Evolutionary conservation across 2,113 vertebrate genomes (phyloP).

Genomic region (Grantiella picta): DNA sequence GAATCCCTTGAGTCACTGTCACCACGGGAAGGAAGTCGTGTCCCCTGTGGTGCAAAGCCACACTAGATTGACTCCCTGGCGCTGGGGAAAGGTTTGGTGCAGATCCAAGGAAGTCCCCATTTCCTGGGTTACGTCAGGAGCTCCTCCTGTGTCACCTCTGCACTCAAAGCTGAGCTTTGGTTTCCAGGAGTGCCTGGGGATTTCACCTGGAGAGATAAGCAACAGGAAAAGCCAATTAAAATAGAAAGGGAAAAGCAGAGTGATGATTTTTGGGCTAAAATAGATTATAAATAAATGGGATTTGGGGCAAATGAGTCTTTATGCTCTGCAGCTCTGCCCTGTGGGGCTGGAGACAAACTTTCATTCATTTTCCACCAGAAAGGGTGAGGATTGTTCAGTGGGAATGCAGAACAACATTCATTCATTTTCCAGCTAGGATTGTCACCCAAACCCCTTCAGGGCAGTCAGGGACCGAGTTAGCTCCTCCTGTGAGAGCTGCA

Average conservation of each 20-base stretch:
- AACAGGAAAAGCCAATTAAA: background rate
- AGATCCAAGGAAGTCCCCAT: background rate
- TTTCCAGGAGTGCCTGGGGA: background rate
- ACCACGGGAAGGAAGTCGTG: constrained; percentile 1
- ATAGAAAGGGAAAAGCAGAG: background rate
- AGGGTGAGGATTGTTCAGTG: background rate
- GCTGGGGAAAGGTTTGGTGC: background rate
- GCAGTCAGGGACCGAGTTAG: background rate
- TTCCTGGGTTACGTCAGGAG: background rate
- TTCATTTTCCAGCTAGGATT: background rate
- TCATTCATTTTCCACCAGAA: background rate
- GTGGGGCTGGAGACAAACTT: background rate
- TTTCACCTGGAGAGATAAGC: background rate
- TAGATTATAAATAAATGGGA: background rate
- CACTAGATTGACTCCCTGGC: background rate
- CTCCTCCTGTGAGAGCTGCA: background rate
- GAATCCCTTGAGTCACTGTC: background rate
- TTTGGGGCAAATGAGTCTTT: background rate
- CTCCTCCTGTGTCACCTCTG: background rate
- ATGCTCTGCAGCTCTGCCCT: background rate
- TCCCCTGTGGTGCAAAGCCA: constrained; percentile 21
- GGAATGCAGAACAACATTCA: background rate
- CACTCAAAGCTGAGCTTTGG: background rate
- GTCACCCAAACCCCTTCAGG: background rate
- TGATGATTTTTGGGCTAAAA: background rate